Evolutionary conservation across 2,113 vertebrate species (phyloP).

Genomic region (Dromaius novaehollandiae): DNA sequence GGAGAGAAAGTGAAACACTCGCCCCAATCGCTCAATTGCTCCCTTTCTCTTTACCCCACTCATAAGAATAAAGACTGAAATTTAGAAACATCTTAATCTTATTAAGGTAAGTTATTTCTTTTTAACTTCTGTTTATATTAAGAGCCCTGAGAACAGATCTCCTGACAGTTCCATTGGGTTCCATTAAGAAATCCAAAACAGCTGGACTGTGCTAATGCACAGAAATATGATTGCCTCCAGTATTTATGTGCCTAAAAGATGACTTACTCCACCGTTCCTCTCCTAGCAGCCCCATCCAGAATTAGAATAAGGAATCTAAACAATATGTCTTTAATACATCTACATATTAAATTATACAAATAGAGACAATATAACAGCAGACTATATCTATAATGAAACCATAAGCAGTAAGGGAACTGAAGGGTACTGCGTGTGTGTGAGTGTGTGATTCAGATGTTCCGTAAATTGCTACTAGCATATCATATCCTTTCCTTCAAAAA

Average conservation of each 20-base stretch:
- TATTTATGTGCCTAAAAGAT: neutral
- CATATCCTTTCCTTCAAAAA: neutral
- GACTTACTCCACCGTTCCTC: neutral
- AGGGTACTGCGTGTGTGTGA: neutral
- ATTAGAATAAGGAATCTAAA: neutral
- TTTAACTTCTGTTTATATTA: neutral
- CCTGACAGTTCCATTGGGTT: neutral
- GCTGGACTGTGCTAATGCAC: neutral
- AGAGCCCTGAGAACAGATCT: neutral
- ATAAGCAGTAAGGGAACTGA: neutral
- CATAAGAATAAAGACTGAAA: neutral
- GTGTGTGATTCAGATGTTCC: neutral
- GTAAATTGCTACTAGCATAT: neutral
- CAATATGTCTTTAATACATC: neutral
- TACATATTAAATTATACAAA: neutral
- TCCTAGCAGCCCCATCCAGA: neutral
- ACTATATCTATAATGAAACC: neutral
- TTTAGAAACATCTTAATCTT: neutral
- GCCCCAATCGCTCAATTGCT: neutral
- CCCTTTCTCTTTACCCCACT: neutral
- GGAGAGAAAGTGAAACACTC: neutral
- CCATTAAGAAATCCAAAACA: neutral
- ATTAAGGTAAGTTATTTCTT: neutral
- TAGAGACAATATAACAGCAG: neutral
- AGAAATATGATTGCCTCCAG: neutral